Base-by-base conservation (phyloP, 2,113 vertebrate species). In the Brienomyrus longianalis region DNA sequence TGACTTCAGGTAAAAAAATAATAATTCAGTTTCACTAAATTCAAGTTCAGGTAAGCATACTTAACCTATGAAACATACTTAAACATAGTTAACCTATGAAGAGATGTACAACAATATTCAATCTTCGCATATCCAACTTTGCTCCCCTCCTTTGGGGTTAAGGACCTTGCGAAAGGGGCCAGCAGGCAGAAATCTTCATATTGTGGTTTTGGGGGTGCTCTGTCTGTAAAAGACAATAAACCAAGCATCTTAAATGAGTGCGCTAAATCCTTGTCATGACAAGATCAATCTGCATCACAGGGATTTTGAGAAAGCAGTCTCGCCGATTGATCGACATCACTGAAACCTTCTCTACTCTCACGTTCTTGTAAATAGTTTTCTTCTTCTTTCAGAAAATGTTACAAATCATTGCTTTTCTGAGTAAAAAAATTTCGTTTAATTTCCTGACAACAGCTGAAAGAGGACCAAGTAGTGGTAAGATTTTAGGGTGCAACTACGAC, bases 371-470 rank as follows among this genome's bases (percentile, higher is more conserved):
- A 3, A 21, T 83, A 45, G 21, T 83, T 54, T 86, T 52, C 51
- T 17, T 19, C 13, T 51, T 52, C 21, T 86, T 9, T 52, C 45
- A 85, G 47, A 35, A 80, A 48, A 50, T n/a, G 23, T 27, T 27
- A 86, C 84, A 86, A 50, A 86, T 51, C 13, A 39, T 45, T 45
- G 39, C 77, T 83, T 83, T 43, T 45, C 35, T 45, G 77, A n/a
- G 31, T 83, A 86, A 52, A 50, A 86, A 27, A 35, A 10, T 17
- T 35, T 86, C 8, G 90, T 50, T 2, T 59, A 1, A 90, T 92
- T 84, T 89, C 77, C 89, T 31, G 0, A 92, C 92, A 92, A 50
- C 87, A 45, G n/a, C 17, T 21, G n/a, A 89, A 91, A 88, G 74
- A 45, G 9, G 10, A 77, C 89, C 43, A 3, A 86, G 0, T 9